Conservation (phyloP, 1,140 invertebrate genomes). For the Drosophila nasuta region DNA sequence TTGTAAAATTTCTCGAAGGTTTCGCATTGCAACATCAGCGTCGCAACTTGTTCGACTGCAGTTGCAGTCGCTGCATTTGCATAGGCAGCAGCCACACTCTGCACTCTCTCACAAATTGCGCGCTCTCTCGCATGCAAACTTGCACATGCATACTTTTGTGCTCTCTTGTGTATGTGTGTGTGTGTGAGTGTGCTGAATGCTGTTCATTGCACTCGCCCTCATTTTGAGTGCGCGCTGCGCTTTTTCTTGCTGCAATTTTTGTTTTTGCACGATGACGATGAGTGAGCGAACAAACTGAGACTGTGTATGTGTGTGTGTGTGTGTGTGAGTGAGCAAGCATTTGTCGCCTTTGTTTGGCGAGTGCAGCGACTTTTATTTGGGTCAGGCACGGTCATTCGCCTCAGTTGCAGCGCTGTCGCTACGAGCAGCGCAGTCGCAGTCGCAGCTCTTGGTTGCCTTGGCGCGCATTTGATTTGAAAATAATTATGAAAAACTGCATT, state of each 20-base stretch:
- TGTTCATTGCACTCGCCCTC: slow-evolving; percentile 84
- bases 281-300: slow-evolving; percentile 5
- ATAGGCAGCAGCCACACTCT: slow-evolving; percentile 22
- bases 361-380: slow-evolving; percentile 85
- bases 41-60: slow-evolving; percentile 72
- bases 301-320: slow-evolving; percentile 7
- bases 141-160: slow-evolving; percentile 1
- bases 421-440: not conserved
- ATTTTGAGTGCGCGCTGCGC: slow-evolving; percentile 60
- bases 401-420: slow-evolving; percentile 49
- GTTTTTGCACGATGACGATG: slow-evolving; percentile 61
- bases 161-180: slow-evolving; percentile 23
- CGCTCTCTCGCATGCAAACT: slow-evolving; percentile 16
- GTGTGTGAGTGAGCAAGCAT: slow-evolving; percentile 41
- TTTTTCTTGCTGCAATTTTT: slow-evolving; percentile 72
- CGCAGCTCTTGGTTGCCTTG: slow-evolving; percentile 60
- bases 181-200: slow-evolving; percentile 73
- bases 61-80: slow-evolving; percentile 61
- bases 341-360: slow-evolving; percentile 70
- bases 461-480: slow-evolving; percentile 74
- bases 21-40: slow-evolving; percentile 79
- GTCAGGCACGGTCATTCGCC: slow-evolving; percentile 86
- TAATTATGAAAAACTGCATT: slow-evolving; percentile 63
- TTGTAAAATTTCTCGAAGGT: slow-evolving; percentile 84
- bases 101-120: slow-evolving; percentile 1